Base-by-base conservation (phyloP, 2,888 invertebrate species). In the Orgyia antiqua region DNA sequence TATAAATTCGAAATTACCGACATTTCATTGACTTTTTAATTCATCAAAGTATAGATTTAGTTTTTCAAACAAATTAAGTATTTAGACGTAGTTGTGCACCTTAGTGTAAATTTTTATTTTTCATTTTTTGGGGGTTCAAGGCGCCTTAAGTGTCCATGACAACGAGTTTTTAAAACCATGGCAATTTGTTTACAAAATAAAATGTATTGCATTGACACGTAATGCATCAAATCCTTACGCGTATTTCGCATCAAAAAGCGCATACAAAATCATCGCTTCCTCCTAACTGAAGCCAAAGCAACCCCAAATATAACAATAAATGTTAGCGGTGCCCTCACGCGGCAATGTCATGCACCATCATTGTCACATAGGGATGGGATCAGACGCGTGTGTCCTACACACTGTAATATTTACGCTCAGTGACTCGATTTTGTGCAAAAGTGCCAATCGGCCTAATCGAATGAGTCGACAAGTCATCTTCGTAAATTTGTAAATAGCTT, bases 281-380 rank as follows among this genome's bases (percentile, higher is more conserved):
- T 18, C 4, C 24, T 13, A 19, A 10, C 15, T 6, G 19, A 39
- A 27, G 19, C 34, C 2, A 40, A 37, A 4, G 9, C 29, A 10
- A 32, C 27, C 32, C 31, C 23, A 35, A 37, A 20, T 2, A 1
- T 2, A 1, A n/a, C 3, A 21, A 39, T 42, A 49, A 29, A 36
- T 25, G 4, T 32, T 7, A 36, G 4, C n/a, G 12, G n/a, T 4
- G 29, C 24, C 24, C 29, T 12, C 21, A 10, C 15, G 24, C n/a
- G 24, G 41, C 28, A 33, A 50, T 39, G 33, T 43, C 50, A 43
- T 47, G 54, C 61, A 58, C 34, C 49, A 58, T 67, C 67, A 68
- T 54, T 52, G 64, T 52, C 58, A 61, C 48, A 53, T 51, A 46
- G 41, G 56, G 48, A 53, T 45, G 52, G 47, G 48, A 51, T 53